Evolutionary conservation across 1,140 invertebrate genomes (phyloP).

Genomic region (Drosophila varians): DNA sequence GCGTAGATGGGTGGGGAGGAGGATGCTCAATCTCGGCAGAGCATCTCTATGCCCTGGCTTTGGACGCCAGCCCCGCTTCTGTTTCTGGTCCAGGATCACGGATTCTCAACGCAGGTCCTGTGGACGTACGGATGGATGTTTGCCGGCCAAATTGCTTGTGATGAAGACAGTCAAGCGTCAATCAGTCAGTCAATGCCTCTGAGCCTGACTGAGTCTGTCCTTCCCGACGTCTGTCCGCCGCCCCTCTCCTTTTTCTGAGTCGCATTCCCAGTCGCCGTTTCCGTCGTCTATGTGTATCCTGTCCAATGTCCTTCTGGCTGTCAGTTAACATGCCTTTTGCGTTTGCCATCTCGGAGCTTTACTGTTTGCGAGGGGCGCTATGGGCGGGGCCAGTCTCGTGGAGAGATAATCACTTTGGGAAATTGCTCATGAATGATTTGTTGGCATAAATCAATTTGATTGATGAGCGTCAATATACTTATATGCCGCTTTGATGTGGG

Average conservation of each 20-base stretch:
- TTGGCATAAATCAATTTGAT: constrained; percentile 83
- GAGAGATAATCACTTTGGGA: constrained; percentile 83
- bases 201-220: constrained; percentile 9
- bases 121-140: constrained; percentile 39
- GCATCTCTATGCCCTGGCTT: constrained; percentile 37
- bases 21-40: constrained; percentile 64
- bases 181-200: constrained; percentile 55
- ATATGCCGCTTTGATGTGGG: constrained; percentile 81
- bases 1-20: constrained; percentile 8
- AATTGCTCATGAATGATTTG: constrained; percentile 83
- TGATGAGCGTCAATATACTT: constrained; percentile 80
- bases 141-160: constrained; percentile 80
- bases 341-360: constrained; percentile 60
- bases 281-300: constrained; percentile 47
- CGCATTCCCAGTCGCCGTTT: constrained; percentile 35
- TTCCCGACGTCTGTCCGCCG: constrained; percentile 2
- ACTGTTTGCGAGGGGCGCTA: constrained; percentile 29
- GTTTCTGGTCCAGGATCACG: constrained; percentile 27
- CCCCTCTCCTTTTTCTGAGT: constrained; percentile 17
- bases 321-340: constrained; percentile 80
- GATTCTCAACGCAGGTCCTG: constrained; percentile 25
- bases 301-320: constrained; percentile 65
- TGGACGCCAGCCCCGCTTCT: constrained; percentile 10
- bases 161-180: constrained; percentile 80
- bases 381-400: constrained; percentile 39